These are phyloP conservation scores for Ophion ellenae DNA, from an alignment of 2,888 invertebrate species.

Conservation along the genomic window DNA sequence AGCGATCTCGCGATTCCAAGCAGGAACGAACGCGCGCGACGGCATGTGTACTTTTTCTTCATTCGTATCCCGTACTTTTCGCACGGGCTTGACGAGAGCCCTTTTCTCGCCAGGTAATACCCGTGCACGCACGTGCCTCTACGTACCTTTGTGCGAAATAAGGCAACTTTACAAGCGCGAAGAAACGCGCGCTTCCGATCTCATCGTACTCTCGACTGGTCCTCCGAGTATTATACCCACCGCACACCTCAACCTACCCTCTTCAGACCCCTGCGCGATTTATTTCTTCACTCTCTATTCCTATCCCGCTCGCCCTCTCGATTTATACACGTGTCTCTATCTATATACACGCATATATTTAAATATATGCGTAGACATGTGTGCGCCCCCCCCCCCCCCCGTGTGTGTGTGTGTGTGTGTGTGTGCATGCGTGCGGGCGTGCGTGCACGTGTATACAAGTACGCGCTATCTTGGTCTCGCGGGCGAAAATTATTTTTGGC, in stretches of 20 bases:
- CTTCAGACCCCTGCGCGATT: slow-evolving; percentile 76
- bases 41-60: too few relatives aligned
- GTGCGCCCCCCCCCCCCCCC: neutral
- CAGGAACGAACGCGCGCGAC: too few relatives aligned
- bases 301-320: slow-evolving; percentile 66
- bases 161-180: slow-evolving; percentile 57
- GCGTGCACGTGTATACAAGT: slow-evolving; percentile 5
- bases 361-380: slow-evolving; percentile 26
- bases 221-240: slow-evolving; percentile 66
- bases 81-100: neutral
- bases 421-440: neutral
- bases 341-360: slow-evolving; percentile 8
- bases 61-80: too few relatives aligned
- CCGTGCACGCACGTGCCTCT: neutral
- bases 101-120: neutral
- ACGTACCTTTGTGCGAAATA: slow-evolving; percentile 11
- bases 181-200: slow-evolving; percentile 65
- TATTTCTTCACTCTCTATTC: slow-evolving; percentile 79
- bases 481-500: slow-evolving; percentile 82
- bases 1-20: too few relatives aligned
- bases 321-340: slow-evolving; percentile 49
- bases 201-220: slow-evolving; percentile 66
- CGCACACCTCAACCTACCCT: slow-evolving; percentile 68
- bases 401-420: slow-evolving; percentile 2
- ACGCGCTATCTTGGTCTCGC: slow-evolving; percentile 59